A percentile compares a stretch with the other conserved stretches of the same genome.
Conservation (phyloP, 2,113 vertebrate genomes). For the Brachypteracias leptosomus region DNA sequence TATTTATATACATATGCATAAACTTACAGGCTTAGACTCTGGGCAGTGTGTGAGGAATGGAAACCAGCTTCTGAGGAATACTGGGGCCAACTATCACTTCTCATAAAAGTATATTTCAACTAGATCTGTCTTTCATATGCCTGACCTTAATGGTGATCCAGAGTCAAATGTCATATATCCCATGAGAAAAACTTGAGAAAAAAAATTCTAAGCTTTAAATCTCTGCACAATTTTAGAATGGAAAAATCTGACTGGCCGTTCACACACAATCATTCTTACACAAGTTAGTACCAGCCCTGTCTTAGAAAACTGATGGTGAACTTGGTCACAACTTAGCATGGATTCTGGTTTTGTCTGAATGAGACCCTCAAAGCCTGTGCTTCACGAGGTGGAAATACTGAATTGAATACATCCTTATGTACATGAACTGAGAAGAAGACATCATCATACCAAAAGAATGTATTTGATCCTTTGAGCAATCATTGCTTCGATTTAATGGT, state of each 20-base stretch:
- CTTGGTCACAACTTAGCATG: background rate
- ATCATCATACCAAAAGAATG: background rate
- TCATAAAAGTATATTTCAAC: background rate
- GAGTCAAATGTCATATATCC: background rate
- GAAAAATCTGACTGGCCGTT: background rate
- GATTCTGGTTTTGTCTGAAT: background rate
- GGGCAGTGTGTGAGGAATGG: background rate
- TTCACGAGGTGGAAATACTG: background rate
- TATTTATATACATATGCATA: background rate
- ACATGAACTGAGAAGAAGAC: background rate
- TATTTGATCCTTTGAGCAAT: background rate
- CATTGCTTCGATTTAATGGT: background rate
- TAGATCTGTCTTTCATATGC: background rate
- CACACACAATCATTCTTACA: background rate
- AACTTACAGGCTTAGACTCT: background rate
- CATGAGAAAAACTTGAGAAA: background rate
- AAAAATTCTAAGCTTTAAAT: background rate
- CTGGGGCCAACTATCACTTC: background rate
- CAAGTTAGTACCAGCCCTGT: background rate
- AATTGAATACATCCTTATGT: background rate
- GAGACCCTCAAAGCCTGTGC: background rate
- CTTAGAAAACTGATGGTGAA: background rate
- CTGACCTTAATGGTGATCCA: background rate
- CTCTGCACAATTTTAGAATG: background rate
- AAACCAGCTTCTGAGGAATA: background rate